Evolutionary conservation across 2,113 vertebrate species (phyloP), one percentile per base, ranked within the genome.

Genomic region (Cololabis saira): DNA sequence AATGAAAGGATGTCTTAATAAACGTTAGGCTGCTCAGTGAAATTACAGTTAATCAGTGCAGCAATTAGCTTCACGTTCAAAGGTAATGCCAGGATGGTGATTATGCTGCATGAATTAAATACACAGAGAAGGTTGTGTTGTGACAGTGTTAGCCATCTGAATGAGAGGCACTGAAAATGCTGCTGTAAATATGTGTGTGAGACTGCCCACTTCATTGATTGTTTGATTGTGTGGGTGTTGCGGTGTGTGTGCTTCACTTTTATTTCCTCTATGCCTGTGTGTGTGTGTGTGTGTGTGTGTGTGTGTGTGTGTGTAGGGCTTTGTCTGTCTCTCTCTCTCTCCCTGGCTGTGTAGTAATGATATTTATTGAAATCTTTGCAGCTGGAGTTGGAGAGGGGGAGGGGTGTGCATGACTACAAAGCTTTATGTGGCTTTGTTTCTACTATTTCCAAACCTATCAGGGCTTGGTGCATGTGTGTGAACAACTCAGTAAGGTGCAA

Each of bases 311-410:
- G 60, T 53, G 47, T 17, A 15, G 24, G 71, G 64, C 56, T 82
- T 56, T 76, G 52, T 68, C 53, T 64, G 37, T 58, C 50, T 80
- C 61, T 67, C 10, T 55, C 71, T 37, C 33, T 37, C 33, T 37
- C n/a, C n/a, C 33, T 37, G 6, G 6, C 33, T 70, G 58, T 82
- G 80, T 76, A 77, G 76, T 90, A 86, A 86, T 87, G 79, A 88
- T 86, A 88, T 91, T 88, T 91, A 87, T 88, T 85, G 67, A 79
- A 87, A 75, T 88, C 76, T 87, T 84, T 87, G 76, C 86, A 88
- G 87, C 73, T 71, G 48, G 45, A 88, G 87, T 71, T 73, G 51
- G 45, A 74, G 78, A 40, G 76, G 84, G 81, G 89, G 86, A 53
- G 78, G 89, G 85, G 83, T 70, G 40, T 51, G 48, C 33, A 43